A percentile compares a stretch with the other conserved stretches of the same genome.
phyloP scores from a whole-genome alignment of 2,113 vertebrate genomes.

The Prunella himalayana region DNA sequence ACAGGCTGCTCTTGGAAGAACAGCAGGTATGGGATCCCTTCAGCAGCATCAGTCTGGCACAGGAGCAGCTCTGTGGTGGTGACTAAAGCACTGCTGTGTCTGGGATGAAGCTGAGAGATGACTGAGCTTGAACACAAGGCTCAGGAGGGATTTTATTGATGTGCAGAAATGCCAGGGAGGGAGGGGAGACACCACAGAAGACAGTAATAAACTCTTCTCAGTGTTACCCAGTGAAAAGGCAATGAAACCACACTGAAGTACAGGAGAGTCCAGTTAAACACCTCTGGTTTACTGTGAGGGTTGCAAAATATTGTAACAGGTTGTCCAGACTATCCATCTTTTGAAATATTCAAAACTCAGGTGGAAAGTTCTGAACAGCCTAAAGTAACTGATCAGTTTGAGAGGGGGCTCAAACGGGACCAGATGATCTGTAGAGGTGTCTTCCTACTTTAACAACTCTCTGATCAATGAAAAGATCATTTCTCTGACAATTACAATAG shows the following conservation, averaged over 20 bases:
- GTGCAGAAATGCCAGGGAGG: neutral
- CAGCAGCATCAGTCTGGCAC: neutral
- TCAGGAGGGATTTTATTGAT: neutral
- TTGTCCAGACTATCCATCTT: neutral
- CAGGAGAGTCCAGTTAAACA: neutral
- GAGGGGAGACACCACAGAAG: neutral
- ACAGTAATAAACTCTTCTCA: neutral
- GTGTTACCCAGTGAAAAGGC: neutral
- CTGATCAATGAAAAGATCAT: neutral
- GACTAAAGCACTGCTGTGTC: accelerated
- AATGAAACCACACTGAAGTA: neutral
- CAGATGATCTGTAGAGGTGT: neutral
- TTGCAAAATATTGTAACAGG: neutral
- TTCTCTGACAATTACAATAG: neutral
- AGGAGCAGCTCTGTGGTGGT: neutral
- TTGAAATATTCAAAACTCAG: neutral
- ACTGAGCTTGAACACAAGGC: neutral
- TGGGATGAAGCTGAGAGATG: neutral
- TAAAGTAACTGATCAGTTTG: neutral
- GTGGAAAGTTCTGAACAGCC: neutral
- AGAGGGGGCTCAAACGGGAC: neutral
- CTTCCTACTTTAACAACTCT: neutral
- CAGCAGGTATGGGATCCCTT: accelerated
- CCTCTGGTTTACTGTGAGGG: neutral
- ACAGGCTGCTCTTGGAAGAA: neutral